Evolutionary conservation across 2,113 vertebrate species (phyloP).

Genomic region (Neotragus pygmaeus): DNA sequence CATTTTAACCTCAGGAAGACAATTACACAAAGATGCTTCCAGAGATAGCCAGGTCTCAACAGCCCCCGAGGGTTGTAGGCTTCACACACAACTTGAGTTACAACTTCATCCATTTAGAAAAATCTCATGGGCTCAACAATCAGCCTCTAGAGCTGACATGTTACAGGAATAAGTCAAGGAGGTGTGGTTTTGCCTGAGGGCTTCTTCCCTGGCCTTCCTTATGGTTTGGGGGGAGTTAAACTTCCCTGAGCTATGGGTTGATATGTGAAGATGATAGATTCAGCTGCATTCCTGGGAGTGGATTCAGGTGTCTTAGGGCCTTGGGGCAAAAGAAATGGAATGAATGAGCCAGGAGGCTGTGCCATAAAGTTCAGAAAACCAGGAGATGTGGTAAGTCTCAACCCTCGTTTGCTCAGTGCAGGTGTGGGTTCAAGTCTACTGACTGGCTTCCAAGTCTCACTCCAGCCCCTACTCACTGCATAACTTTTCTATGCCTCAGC

Average conservation of each 20-base stretch:
- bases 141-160: not conserved
- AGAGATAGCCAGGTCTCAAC: not conserved
- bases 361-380: not conserved
- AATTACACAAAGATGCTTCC: not conserved
- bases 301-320: not conserved
- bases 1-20: not conserved
- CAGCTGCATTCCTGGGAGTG: not conserved
- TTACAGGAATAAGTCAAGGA: not conserved
- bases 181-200: not conserved
- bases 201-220: not conserved
- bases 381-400: not conserved
- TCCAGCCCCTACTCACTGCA: not conserved
- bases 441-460: not conserved
- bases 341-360: not conserved
- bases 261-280: not conserved
- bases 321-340: not conserved
- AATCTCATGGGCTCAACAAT: not conserved
- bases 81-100: not conserved
- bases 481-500: not conserved
- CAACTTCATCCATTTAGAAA: not conserved
- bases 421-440: not conserved
- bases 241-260: not conserved
- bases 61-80: not conserved
- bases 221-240: no score
- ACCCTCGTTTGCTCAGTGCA: not conserved